phyloP scores from a whole-genome alignment of 2,797 vertebrate genomes.

The Poeciliopsis gracilis region DNA sequence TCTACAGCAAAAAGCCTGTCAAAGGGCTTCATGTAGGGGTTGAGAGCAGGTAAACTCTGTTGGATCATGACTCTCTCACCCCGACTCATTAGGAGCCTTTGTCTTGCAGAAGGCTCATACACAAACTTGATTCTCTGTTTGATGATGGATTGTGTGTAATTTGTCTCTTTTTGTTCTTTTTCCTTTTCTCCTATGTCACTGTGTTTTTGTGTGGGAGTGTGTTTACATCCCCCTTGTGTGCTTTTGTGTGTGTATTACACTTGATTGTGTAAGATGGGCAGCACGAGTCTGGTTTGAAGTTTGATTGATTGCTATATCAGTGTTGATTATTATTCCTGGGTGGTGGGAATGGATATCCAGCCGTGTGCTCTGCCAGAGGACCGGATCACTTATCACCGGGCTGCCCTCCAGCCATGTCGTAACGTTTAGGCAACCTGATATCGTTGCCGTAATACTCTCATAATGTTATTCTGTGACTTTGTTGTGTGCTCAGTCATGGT shows the following conservation, averaged over 20 bases:
- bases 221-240: conserved; percentile 11
- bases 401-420: conserved; percentile 63
- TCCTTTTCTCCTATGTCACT: conserved; percentile 30
- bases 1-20: conserved; percentile 40
- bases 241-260: conserved; percentile 9
- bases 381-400: conserved; percentile 59
- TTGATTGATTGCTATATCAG: conserved; percentile 65
- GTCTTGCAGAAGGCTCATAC: conserved; percentile 50
- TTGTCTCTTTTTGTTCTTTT: conserved; percentile 41
- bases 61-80: conserved; percentile 52
- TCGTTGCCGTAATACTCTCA: conserved; percentile 64
- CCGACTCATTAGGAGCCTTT: conserved; percentile 61
- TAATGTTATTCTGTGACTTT: conserved; percentile 71
- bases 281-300: conserved; percentile 43
- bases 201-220: conserved; percentile 15
- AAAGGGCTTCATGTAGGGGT: conserved; percentile 53
- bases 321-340: conserved; percentile 67
- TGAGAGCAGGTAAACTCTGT: conserved; percentile 52
- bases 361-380: conserved; percentile 43
- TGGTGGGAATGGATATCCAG: conserved; percentile 58
- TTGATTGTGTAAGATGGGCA: conserved; percentile 53
- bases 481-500: conserved; percentile 61
- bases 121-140: conserved; percentile 71
- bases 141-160: conserved; percentile 63
- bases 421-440: conserved; percentile 71